These are phyloP conservation scores for Pammene aurita DNA, from an alignment of 2,888 invertebrate genomes.

Conservation along the genomic window DNA sequence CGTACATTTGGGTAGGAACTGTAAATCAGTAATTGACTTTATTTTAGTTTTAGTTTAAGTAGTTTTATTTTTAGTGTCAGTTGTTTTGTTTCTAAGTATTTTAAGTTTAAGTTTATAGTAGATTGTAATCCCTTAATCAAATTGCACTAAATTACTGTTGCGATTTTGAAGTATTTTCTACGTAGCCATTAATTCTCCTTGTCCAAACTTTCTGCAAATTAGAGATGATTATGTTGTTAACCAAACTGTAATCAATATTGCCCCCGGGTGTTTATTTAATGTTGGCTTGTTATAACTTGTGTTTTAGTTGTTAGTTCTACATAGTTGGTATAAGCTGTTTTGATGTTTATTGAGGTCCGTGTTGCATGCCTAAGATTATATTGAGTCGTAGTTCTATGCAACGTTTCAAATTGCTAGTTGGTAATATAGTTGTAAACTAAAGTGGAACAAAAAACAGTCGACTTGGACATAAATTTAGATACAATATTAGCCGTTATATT, in stretches of 20 bases:
- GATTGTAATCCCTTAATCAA: not conserved
- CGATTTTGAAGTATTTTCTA: slow-evolving; percentile 23
- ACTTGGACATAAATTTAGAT: too few species aligned
- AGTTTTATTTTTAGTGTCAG: too few species aligned
- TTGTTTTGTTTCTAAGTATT: too few species aligned
- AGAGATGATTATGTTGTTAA: slow-evolving; percentile 73
- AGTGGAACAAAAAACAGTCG: too few species aligned
- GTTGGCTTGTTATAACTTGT: slow-evolving; percentile 65
- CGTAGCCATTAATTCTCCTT: slow-evolving; percentile 55
- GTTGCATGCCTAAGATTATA: not conserved
- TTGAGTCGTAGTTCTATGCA: not conserved
- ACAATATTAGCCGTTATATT: too few species aligned
- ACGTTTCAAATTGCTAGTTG: too few species aligned
- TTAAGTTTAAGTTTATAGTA: too few species aligned
- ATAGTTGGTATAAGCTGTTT: slow-evolving; percentile 34
- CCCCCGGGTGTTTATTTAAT: slow-evolving; percentile 63
- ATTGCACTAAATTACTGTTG: slow-evolving; percentile 12
- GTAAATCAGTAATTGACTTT: too few species aligned
- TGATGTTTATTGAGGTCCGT: slow-evolving; percentile 18
- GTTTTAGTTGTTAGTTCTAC: slow-evolving; percentile 58
- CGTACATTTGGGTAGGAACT: too few species aligned
- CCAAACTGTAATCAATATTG: slow-evolving; percentile 72
- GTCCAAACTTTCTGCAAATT: slow-evolving; percentile 70
- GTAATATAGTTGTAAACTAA: too few species aligned
- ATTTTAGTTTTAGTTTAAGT: too few species aligned